Percentiles rank a stretch among this genome's conserved stretches.
Evolutionary conservation across 2,888 invertebrate genomes (phyloP).

Genomic region (Smittia sp.): DNA sequence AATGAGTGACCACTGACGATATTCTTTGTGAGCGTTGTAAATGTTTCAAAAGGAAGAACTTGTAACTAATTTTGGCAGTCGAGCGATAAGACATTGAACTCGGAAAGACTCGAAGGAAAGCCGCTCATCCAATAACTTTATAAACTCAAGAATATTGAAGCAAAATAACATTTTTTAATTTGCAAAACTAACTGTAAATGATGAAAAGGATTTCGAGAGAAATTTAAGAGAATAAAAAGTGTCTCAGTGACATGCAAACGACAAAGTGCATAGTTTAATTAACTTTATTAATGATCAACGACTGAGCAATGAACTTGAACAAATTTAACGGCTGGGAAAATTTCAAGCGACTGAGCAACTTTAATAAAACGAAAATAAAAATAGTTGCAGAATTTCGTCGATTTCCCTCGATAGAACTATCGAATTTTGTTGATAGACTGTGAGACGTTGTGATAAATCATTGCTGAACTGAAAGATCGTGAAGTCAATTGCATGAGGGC

Average conservation of each 20-base stretch:
- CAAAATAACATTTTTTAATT: not conserved
- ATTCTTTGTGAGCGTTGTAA: not conserved
- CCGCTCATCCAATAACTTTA: not conserved
- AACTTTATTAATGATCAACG: not conserved
- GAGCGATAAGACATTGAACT: not conserved
- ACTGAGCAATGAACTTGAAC: not conserved
- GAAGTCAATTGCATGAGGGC: no score
- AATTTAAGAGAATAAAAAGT: not conserved
- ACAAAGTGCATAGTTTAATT: not conserved
- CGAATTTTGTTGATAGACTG: no score
- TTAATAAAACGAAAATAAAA: no score
- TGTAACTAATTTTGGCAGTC: conserved; percentile 1
- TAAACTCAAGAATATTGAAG: not conserved
- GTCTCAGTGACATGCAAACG: not conserved
- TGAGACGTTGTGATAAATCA: no score
- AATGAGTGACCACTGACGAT: not conserved
- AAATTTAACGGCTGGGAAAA: not conserved
- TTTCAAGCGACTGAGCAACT: no score
- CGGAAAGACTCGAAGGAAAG: not conserved
- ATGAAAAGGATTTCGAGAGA: not conserved
- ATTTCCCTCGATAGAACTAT: no score
- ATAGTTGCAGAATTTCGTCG: no score
- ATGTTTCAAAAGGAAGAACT: not conserved
- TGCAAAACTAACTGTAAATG: not conserved
- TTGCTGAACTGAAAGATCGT: no score